Conservation (phyloP, 2,888 invertebrate species). For the Villa cingulata region DNA sequence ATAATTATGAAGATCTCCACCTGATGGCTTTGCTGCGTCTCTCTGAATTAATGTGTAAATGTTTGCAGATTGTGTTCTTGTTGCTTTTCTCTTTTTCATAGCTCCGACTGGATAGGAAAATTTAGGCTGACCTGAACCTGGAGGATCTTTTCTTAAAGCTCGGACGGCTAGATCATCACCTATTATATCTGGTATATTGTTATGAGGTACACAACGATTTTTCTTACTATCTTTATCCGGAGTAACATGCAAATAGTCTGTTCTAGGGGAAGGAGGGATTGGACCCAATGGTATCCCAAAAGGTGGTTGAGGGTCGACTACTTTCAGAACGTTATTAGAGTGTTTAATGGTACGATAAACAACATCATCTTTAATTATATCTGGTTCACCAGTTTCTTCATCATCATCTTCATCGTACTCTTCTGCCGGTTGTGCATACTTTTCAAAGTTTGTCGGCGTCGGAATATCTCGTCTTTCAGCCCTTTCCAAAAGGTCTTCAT, state of each 20-base stretch:
- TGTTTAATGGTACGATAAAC: conserved; percentile 67
- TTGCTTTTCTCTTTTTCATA: conserved; percentile 62
- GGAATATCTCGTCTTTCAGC: conserved; percentile 57
- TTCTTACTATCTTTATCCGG: conserved; percentile 47
- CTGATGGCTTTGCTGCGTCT: conserved; percentile 38
- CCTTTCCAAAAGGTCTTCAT: conserved; percentile 66
- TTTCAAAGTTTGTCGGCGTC: conserved; percentile 34
- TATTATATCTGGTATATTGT: conserved; percentile 54
- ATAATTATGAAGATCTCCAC: conserved; percentile 42
- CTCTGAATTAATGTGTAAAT: conserved; percentile 63
- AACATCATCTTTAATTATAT: conserved; percentile 71
- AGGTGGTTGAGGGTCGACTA: conserved; percentile 70
- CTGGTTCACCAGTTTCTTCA: conserved; percentile 53
- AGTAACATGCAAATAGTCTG: conserved; percentile 70
- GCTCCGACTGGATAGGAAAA: conserved; percentile 32
- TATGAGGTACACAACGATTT: conserved; percentile 23
- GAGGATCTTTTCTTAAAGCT: conserved; percentile 65
- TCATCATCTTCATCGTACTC: conserved; percentile 41
- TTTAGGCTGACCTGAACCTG: conserved; percentile 21
- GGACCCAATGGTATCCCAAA: conserved; percentile 85
- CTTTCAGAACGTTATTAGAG: conserved; percentile 56
- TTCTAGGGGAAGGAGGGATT: conserved; percentile 62
- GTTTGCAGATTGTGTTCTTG: conserved; percentile 71
- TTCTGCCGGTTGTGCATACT: conserved; percentile 44
- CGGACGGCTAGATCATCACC: conserved; percentile 80